A percentile compares a stretch with the other conserved stretches of the same genome.
Evolutionary conservation across 2,797 vertebrate species (phyloP).

Genomic region (Pipistrellus kuhlii): DNA sequence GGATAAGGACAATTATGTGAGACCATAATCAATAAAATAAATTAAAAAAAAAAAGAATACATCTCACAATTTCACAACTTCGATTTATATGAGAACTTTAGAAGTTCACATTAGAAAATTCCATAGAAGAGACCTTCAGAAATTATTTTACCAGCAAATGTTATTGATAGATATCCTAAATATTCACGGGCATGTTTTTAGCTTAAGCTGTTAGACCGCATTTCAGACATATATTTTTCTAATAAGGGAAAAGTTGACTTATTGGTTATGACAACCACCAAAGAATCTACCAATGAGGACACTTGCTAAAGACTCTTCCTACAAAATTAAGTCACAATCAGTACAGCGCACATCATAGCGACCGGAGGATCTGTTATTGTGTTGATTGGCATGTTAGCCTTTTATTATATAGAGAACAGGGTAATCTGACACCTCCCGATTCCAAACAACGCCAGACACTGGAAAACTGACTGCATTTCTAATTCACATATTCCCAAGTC

Average conservation of each 20-base stretch:
- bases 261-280: constrained; percentile 5
- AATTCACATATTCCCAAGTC: background rate
- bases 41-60: background rate
- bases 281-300: background rate
- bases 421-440: constrained; percentile 18
- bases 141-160: constrained; percentile 45
- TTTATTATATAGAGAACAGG: background rate
- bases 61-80: constrained; percentile 46
- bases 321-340: constrained; percentile 11
- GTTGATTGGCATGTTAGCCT: too few species aligned
- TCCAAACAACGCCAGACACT: background rate
- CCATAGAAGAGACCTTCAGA: background rate
- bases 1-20: too few species aligned
- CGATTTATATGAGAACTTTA: constrained; percentile 20
- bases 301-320: constrained; percentile 1
- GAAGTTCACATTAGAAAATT: background rate
- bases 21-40: too few species aligned
- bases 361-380: too few species aligned
- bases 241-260: background rate
- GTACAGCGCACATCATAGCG: too few species aligned
- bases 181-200: background rate
- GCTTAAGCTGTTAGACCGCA: background rate
- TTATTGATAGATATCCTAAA: background rate
- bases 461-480: background rate
- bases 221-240: background rate